Conservation (phyloP, 2,113 vertebrate species). For the Cisticola juncidis region DNA sequence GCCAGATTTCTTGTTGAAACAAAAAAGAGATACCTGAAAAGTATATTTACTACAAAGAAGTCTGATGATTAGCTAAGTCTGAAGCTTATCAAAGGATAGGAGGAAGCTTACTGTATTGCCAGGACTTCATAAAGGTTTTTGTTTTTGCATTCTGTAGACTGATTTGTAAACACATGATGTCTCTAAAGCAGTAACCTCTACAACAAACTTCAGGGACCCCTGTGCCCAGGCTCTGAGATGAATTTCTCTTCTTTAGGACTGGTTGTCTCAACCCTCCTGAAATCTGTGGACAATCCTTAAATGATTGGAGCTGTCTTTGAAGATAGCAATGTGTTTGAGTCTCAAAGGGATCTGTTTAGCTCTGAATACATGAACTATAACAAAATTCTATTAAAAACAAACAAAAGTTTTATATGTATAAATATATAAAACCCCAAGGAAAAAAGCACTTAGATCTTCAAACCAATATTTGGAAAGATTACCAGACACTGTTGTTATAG, state of each 20-base stretch:
- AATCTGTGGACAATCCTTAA: neutral
- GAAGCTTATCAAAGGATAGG: no score
- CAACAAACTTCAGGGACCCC: neutral
- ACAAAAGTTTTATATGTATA: neutral
- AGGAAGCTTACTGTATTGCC: neutral
- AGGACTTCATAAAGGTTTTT: neutral
- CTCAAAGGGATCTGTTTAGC: neutral
- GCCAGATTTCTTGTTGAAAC: neutral
- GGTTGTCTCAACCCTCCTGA: neutral
- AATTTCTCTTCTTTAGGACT: neutral
- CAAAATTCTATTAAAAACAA: accelerated
- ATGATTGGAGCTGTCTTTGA: neutral
- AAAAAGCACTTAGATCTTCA: neutral
- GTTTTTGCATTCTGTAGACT: neutral
- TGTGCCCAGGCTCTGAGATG: neutral
- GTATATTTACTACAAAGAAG: neutral
- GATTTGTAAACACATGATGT: neutral
- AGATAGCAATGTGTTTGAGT: neutral
- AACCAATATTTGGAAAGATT: neutral
- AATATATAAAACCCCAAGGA: neutral
- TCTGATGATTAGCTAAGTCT: neutral
- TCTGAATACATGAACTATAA: neutral
- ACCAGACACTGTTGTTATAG: neutral
- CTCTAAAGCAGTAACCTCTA: neutral
- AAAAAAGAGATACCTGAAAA: neutral